These are phyloP conservation scores for Eupeodes corollae DNA, from an alignment of 1,140 invertebrate genomes.

Conservation along the genomic window DNA sequence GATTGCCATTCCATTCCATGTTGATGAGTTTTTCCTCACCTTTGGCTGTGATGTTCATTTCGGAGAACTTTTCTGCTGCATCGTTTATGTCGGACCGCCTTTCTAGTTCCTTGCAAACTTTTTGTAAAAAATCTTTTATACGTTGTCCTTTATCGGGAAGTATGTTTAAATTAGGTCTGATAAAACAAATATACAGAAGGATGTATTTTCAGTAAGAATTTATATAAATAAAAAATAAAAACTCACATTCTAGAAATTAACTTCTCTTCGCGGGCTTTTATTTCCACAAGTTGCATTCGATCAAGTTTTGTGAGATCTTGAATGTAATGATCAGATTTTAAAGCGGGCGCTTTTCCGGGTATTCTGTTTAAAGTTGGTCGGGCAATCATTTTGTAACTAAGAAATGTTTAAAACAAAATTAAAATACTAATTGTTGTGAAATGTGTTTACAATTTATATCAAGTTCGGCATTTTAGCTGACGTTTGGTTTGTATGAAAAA, in stretches of 20 bases:
- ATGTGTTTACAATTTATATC: too few relatives aligned
- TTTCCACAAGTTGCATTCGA: conserved; percentile 39
- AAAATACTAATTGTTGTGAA: too few relatives aligned
- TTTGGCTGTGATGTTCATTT: conserved; percentile 45
- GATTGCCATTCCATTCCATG: conserved; percentile 55
- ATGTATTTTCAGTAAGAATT: neutral
- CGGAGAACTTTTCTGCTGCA: conserved; percentile 45
- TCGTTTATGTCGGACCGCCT: conserved; percentile 46
- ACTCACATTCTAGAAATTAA: conserved; percentile 42
- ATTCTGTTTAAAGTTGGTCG: neutral
- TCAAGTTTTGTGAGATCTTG: conserved; percentile 36
- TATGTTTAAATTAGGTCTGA: conserved; percentile 34
- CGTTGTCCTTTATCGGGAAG: conserved; percentile 58
- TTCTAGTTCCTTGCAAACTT: conserved; percentile 44
- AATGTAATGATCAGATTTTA: neutral
- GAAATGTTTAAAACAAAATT: too few relatives aligned
- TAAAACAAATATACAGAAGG: neutral
- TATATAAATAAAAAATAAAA: neutral
- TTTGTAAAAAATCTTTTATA: conserved; percentile 45
- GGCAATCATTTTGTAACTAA: too few relatives aligned
- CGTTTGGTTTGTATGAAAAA: too few relatives aligned
- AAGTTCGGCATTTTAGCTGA: too few relatives aligned
- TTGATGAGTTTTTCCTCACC: conserved; percentile 46
- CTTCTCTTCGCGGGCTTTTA: conserved; percentile 41
- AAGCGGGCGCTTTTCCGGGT: neutral